These are phyloP conservation scores for Meleagris gallopavo DNA, from an alignment of 2,113 vertebrate genomes.

Conservation along the genomic window DNA sequence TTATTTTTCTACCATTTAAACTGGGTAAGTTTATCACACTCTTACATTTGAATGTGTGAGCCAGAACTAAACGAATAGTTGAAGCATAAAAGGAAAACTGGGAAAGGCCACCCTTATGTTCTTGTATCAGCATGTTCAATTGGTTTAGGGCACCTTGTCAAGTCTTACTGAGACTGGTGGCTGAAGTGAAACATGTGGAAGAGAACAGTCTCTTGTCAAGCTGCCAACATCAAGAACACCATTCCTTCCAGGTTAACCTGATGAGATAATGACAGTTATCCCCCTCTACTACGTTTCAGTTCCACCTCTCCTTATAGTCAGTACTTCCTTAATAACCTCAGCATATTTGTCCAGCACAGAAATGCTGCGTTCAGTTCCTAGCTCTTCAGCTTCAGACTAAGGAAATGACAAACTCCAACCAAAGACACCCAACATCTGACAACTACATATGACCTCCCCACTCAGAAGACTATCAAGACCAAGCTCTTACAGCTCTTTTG, in stretches of 20 bases:
- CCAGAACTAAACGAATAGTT: background rate
- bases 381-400: background rate
- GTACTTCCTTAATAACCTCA: background rate
- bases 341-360: background rate
- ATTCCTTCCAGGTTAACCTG: background rate
- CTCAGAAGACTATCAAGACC: background rate
- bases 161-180: background rate
- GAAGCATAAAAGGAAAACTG: background rate
- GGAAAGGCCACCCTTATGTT: background rate
- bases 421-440: background rate
- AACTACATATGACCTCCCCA: background rate
- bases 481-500: background rate
- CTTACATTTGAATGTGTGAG: background rate
- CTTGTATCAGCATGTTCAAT: background rate
- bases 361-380: background rate
- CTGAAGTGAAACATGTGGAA: background rate
- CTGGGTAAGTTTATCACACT: background rate
- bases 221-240: background rate
- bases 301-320: background rate
- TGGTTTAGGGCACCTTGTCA: rapidly evolving
- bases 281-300: background rate
- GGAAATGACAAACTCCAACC: background rate
- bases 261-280: background rate
- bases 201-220: background rate
- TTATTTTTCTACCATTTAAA: background rate